Percentiles rank a stretch among this genome's conserved stretches.
Conservation (phyloP, 2,888 invertebrate genomes). For the Taenaris catops region DNA sequence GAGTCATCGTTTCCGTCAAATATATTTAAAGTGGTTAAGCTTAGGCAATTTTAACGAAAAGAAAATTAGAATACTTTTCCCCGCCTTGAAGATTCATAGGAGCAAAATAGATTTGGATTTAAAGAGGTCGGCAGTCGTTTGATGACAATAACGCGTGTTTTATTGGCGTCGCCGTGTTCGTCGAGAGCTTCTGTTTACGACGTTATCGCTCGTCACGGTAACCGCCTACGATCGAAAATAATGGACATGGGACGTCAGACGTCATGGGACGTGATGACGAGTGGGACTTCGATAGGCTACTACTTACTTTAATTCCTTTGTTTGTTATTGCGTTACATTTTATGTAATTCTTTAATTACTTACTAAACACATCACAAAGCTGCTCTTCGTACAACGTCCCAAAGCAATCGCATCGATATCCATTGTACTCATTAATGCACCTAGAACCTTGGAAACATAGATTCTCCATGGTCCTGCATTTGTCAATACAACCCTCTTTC, state of each 20-base stretch:
- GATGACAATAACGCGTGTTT: constrained; percentile 59
- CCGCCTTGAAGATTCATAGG: constrained; percentile 9
- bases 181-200: constrained; percentile 52
- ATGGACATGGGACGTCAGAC: too few relatives aligned
- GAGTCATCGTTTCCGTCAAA: too few relatives aligned
- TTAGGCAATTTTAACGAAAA: too few relatives aligned
- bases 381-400: constrained; percentile 95
- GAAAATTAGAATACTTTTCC: too few relatives aligned
- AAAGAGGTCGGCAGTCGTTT: constrained; percentile 26
- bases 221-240: constrained; percentile 6
- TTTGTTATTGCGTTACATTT: not conserved
- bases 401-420: constrained; percentile 95
- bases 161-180: constrained; percentile 38
- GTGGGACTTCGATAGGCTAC: not conserved
- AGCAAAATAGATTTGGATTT: constrained; percentile 10
- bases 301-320: too few relatives aligned
- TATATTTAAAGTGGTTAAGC: too few relatives aligned
- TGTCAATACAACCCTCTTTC: constrained; percentile 92
- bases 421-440: constrained; percentile 95
- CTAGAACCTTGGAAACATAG: constrained; percentile 92
- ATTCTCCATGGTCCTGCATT: constrained; percentile 89
- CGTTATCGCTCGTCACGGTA: constrained; percentile 36
- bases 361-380: constrained; percentile 94
- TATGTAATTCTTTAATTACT: constrained; percentile 44
- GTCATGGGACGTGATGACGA: not conserved